Percentiles rank a stretch among this genome's conserved stretches.
phyloP scores from a whole-genome alignment of 2,888 invertebrate species.

The Sarcophaga rosellei region DNA sequence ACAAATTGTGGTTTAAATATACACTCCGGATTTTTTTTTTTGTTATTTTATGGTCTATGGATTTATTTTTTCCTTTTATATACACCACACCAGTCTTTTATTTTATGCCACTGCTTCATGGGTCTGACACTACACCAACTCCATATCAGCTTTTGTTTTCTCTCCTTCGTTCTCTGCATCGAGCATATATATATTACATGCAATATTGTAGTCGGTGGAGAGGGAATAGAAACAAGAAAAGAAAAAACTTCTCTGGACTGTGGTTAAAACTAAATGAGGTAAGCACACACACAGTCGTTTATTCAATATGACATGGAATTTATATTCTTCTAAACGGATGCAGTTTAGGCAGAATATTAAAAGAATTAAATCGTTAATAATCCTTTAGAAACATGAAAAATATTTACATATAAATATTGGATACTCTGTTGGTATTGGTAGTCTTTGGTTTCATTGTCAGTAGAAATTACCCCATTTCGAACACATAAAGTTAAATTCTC shows the following conservation, averaged over 20 bases:
- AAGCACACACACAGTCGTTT: slow-evolving; percentile 14
- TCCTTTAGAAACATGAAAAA: not conserved
- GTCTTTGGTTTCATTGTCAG: too few relatives aligned
- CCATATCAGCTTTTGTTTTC: not conserved
- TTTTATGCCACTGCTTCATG: too few relatives aligned
- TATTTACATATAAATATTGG: too few relatives aligned
- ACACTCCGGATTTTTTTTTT: slow-evolving; percentile 22
- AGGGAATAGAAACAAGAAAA: not conserved
- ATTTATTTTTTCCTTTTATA: not conserved
- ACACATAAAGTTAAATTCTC: too few relatives aligned
- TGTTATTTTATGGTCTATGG: not conserved
- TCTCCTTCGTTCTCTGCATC: not conserved
- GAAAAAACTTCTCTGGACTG: slow-evolving; percentile 59
- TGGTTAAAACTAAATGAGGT: slow-evolving; percentile 46
- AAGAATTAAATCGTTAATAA: not conserved
- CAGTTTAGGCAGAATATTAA: slow-evolving; percentile 6
- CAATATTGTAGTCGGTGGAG: not conserved
- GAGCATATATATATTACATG: too few relatives aligned
- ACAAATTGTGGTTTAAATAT: slow-evolving; percentile 61
- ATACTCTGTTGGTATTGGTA: too few relatives aligned
- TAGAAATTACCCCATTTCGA: too few relatives aligned
- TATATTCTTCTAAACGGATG: slow-evolving; percentile 13
- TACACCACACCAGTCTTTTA: too few relatives aligned
- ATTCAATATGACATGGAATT: slow-evolving; percentile 5
- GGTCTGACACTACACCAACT: too few relatives aligned